Evolutionary conservation across 2,797 vertebrate species (phyloP).

Genomic region (Fistularia commersonii): DNA sequence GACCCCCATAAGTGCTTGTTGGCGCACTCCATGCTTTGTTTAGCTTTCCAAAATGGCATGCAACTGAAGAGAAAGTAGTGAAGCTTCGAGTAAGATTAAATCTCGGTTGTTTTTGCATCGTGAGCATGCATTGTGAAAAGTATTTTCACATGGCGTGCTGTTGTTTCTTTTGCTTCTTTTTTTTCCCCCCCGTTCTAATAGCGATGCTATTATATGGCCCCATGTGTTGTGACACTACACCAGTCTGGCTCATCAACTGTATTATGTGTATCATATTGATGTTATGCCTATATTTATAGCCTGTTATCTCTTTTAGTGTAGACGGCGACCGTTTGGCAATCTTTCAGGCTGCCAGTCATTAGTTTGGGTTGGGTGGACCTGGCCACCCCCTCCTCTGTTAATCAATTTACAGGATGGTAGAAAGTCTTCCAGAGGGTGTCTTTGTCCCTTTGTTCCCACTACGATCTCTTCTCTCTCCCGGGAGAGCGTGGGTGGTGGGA

Average conservation of each 20-base stretch:
- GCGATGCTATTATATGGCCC: conserved; percentile 15
- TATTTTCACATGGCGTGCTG: background rate
- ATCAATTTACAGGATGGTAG: conserved; percentile 77
- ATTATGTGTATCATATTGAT: conserved; percentile 33
- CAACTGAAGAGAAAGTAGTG: conserved; percentile 53
- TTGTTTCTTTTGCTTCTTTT: background rate
- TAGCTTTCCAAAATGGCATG: conserved; percentile 63
- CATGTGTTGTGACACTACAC: conserved; percentile 23
- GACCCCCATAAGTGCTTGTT: conserved; percentile 71
- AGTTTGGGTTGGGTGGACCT: conserved; percentile 54
- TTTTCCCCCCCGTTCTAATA: conserved; percentile 13
- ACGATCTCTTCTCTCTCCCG: conserved; percentile 58
- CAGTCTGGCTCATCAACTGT: conserved; percentile 38
- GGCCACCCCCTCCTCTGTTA: conserved; percentile 63
- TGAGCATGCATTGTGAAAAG: conserved; percentile 3
- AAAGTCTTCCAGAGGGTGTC: conserved; percentile 72
- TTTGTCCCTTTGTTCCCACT: conserved; percentile 77
- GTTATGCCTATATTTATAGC: conserved; percentile 39
- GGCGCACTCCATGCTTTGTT: conserved; percentile 62
- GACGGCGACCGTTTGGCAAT: conserved; percentile 49
- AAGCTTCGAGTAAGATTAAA: conserved; percentile 56
- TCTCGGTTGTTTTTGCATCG: conserved; percentile 33
- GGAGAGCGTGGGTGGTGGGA: conserved; percentile 75
- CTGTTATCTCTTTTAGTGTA: conserved; percentile 22
- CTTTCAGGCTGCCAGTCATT: conserved; percentile 60